Percentiles rank a stretch among this genome's conserved stretches.
Conservation (phyloP, 35 echinoderm and acorn worm genomes). For the Patiria miniata region DNA sequence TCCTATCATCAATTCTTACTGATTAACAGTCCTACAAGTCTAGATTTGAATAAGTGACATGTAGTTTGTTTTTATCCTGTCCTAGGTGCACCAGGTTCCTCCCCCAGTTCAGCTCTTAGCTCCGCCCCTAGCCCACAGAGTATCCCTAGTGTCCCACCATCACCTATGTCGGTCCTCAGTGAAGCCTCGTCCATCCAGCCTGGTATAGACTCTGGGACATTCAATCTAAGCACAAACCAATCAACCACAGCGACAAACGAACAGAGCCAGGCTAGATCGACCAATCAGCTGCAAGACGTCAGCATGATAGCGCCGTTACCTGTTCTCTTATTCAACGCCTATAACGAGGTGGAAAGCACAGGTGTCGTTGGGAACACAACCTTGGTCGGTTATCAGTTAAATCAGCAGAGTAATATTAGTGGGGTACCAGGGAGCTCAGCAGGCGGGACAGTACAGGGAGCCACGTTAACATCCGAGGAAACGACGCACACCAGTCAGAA, state of each 20-base stretch:
- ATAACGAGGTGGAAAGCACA: not conserved
- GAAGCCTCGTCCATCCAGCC: not conserved
- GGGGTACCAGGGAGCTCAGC: not conserved
- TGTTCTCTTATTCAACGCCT: not conserved
- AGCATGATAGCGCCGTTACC: not conserved
- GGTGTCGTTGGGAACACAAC: conserved; percentile 1
- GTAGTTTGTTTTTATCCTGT: no score
- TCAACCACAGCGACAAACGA: not conserved
- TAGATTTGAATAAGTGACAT: no score
- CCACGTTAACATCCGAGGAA: not conserved
- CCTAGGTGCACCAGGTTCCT: no score
- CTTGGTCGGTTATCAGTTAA: not conserved
- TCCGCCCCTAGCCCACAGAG: not conserved
- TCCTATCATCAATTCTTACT: no score
- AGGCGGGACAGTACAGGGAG: not conserved
- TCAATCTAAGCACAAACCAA: not conserved
- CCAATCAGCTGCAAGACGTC: not conserved
- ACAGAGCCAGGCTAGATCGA: not conserved
- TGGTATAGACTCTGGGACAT: not conserved
- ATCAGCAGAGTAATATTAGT: not conserved
- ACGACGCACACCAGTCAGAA: not conserved
- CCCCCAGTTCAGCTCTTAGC: not conserved
- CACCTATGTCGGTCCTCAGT: conserved; percentile 15
- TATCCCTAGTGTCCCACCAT: not conserved
- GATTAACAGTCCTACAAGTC: no score